Conservation (phyloP, 2,797 vertebrate species). For the Syndactyla subalaris region DNA sequence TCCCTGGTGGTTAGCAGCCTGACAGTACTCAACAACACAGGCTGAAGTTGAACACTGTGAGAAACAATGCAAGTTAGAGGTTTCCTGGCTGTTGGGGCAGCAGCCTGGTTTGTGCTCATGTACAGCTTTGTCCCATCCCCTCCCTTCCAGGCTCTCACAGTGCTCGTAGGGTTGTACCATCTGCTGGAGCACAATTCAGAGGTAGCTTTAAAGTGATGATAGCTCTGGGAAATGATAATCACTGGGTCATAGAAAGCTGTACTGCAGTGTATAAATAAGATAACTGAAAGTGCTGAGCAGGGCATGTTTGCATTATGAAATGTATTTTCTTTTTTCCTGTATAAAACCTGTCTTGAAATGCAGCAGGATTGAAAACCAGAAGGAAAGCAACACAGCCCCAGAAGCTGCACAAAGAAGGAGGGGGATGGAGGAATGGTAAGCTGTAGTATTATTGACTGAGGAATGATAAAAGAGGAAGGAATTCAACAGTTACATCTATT, state of each 20-base stretch:
- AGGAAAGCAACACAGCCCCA: conserved; percentile 68
- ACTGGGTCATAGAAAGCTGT: conserved; percentile 78
- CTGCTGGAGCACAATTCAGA: conserved; percentile 75
- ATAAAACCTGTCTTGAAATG: conserved; percentile 76
- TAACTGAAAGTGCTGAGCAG: conserved; percentile 81
- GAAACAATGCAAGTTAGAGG: conserved; percentile 46
- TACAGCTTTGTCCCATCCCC: neutral
- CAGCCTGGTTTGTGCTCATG: neutral
- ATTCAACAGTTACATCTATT: conserved; percentile 74
- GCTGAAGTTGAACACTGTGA: conserved; percentile 20
- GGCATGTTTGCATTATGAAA: conserved; percentile 80
- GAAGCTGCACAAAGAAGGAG: conserved; percentile 74
- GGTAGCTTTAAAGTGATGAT: conserved; percentile 79
- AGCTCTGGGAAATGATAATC: conserved; percentile 81
- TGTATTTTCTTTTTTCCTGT: conserved; percentile 75
- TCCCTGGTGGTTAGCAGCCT: conserved; percentile 55
- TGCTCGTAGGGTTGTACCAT: conserved; percentile 66
- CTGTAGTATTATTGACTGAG: conserved; percentile 78
- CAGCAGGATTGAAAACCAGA: conserved; percentile 71
- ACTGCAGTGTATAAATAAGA: conserved; percentile 82
- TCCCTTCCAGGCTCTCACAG: conserved; percentile 55
- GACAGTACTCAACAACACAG: conserved; percentile 21
- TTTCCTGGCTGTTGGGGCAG: conserved; percentile 60
- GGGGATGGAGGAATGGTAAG: conserved; percentile 71
- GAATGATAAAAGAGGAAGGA: conserved; percentile 74